Percentiles rank a stretch among this genome's conserved stretches.
Conservation (phyloP, 2,888 invertebrate species). For the Eremobia ochroleuca region DNA sequence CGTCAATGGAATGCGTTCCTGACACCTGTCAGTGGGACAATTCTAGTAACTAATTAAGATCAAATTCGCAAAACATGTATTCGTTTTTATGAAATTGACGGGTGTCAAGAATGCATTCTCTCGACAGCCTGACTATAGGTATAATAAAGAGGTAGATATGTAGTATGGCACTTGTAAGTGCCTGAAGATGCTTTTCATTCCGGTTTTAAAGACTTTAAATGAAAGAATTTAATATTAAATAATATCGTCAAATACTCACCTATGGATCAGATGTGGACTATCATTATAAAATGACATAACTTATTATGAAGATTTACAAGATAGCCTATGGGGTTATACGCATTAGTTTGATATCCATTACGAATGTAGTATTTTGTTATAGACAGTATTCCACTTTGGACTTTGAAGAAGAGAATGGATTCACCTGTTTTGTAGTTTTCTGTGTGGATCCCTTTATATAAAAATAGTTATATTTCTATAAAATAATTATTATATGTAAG, state of each 20-base stretch:
- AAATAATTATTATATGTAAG: not conserved
- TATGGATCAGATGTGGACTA: conserved; percentile 12
- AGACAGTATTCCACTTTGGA: not conserved
- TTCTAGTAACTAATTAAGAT: too few relatives aligned
- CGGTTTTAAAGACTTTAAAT: not conserved
- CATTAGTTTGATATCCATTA: conserved; percentile 22
- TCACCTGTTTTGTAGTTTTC: not conserved
- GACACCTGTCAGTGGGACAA: too few relatives aligned
- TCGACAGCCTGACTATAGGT: too few relatives aligned
- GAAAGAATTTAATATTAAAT: not conserved
- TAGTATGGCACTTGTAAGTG: too few relatives aligned
- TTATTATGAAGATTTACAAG: conserved; percentile 44
- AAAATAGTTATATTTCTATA: not conserved
- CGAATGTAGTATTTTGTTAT: conserved; percentile 25
- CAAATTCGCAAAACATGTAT: too few relatives aligned
- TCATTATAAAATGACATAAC: conserved; percentile 46
- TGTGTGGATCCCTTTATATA: not conserved
- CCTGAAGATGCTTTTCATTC: too few relatives aligned
- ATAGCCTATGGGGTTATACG: conserved; percentile 27
- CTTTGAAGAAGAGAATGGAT: conserved; percentile 2
- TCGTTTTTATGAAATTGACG: too few relatives aligned
- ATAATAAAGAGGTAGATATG: too few relatives aligned
- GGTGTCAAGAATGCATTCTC: too few relatives aligned
- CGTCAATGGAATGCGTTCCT: too few relatives aligned
- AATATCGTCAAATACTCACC: conserved; percentile 25